Base-by-base conservation (phyloP, 1,140 invertebrate genomes). In the Tribolium castaneum region DNA sequence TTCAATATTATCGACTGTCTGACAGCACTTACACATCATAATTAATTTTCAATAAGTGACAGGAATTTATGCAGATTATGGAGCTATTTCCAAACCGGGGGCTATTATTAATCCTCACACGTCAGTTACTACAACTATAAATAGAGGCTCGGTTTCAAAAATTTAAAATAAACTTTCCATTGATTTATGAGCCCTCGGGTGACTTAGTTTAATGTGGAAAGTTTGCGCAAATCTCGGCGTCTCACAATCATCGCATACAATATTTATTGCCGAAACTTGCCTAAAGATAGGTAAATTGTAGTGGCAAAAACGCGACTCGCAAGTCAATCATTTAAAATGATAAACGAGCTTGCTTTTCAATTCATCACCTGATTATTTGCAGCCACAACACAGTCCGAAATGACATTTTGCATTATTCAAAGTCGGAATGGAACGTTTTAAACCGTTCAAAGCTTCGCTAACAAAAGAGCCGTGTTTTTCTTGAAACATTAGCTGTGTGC, bases 361-460 rank as follows among this genome's bases (percentile, higher is more conserved):
- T 66, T 66, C 59, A 66, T 66, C 59, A 66, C 34, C 34, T 66
- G 59, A 66, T 66, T 14, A 66, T 66, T 39, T 66, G 30, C 59
- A 66, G 16, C 22, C 22, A 35, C 59, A 66, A 34, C 59, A 66
- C 4, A 66, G 12, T 7, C 30, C 19, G 25, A 35, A 66, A 66
- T 66, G 59, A 35, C 59, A 39, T 30, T 66, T 35, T 34, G 59
- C 13, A 66, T 66, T 66, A 66, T 66, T 66, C 59, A 66, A 35
- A 66, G 59, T 34, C 59, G 9, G 30, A 14, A 12, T 14, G 13
- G 56, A 62, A 62, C 30, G 35, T 62, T 62, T 66, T 1, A 66
- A 66, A 12, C 30, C 30, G 12, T 66, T 66, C 59, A 35, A 66
- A 66, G 59, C 25, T 30, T 62, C 22, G 5, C 59, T 12, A 30